Percentiles rank a stretch among this genome's conserved stretches.
Evolutionary conservation across 2,113 vertebrate genomes (phyloP).

Genomic region (Lophotis ruficrista): DNA sequence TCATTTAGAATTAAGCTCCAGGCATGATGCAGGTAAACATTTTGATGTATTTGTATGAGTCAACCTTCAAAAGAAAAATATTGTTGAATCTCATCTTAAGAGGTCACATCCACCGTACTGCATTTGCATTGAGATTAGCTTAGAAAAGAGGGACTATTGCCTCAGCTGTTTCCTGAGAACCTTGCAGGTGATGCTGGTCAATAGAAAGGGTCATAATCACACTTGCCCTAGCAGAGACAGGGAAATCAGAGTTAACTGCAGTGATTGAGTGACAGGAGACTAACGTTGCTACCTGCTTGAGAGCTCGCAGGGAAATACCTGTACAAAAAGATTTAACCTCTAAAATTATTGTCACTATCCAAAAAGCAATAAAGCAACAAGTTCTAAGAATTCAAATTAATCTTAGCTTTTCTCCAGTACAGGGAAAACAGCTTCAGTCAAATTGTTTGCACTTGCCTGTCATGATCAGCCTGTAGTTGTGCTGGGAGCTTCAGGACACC

Average conservation of each 20-base stretch:
- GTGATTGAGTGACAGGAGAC: not conserved
- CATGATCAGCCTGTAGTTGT: not conserved
- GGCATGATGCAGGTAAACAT: not conserved
- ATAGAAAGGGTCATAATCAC: not conserved
- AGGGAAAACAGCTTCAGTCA: not conserved
- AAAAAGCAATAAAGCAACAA: not conserved
- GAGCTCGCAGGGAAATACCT: not conserved
- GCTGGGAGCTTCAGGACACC: not conserved
- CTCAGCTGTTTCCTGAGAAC: not conserved
- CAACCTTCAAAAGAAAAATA: not conserved
- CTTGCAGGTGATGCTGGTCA: not conserved
- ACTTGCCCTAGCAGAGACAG: not conserved
- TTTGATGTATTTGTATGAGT: not conserved
- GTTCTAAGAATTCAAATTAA: not conserved
- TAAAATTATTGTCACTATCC: not conserved
- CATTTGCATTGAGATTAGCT: not conserved
- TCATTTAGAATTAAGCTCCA: not conserved
- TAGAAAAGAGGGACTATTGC: not conserved
- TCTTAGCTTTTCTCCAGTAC: not conserved
- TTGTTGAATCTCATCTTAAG: not conserved
- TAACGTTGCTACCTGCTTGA: not conserved
- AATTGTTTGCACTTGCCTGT: not conserved
- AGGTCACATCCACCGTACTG: not conserved
- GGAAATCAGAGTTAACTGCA: not conserved
- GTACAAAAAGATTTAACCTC: not conserved